These are phyloP conservation scores for Scaptomyza graminum DNA, from an alignment of 1,140 invertebrate genomes.

Conservation along the genomic window DNA sequence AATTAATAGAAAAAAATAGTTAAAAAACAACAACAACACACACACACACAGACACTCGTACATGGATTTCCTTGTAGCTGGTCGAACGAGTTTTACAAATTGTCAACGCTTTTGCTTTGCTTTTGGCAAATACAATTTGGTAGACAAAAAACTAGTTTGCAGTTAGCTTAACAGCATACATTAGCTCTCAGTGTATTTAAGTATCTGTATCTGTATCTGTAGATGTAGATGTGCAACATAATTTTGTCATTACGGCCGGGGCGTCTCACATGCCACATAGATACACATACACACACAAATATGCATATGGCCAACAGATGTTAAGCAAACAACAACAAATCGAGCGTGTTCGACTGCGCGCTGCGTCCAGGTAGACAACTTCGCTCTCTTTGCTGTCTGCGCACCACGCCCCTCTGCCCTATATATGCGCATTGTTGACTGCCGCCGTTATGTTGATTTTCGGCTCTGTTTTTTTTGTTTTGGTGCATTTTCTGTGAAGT, in stretches of 20 bases:
- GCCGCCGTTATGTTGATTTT: slow-evolving; percentile 48
- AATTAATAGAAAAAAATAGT: slow-evolving; percentile 2
- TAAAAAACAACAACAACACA: slow-evolving; percentile 14
- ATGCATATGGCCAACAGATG: slow-evolving; percentile 80
- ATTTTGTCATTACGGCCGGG: slow-evolving; percentile 74
- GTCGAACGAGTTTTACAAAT: slow-evolving; percentile 81
- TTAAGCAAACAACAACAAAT: slow-evolving; percentile 55
- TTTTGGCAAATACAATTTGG: slow-evolving; percentile 73
- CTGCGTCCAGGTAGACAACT: slow-evolving; percentile 53
- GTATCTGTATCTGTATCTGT: slow-evolving; percentile 25
- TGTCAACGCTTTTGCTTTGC: slow-evolving; percentile 78
- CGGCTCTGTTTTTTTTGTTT: slow-evolving; percentile 43
- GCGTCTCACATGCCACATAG: slow-evolving; percentile 35
- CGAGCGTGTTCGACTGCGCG: slow-evolving; percentile 26
- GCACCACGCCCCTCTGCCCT: slow-evolving; percentile 45
- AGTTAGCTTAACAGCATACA: slow-evolving; percentile 29
- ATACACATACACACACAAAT: slow-evolving; percentile 16
- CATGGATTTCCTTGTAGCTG: slow-evolving; percentile 48
- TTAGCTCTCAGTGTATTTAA: slow-evolving; percentile 17
- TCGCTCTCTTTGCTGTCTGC: slow-evolving; percentile 26
- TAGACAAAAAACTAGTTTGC: slow-evolving; percentile 76
- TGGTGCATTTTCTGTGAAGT: slow-evolving; percentile 34
- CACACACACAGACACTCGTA: neutral
- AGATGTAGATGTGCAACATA: slow-evolving; percentile 63
- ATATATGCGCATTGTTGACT: slow-evolving; percentile 10